Base-by-base conservation (phyloP, 2,113 vertebrate species). In the Hiodon alosoides region DNA sequence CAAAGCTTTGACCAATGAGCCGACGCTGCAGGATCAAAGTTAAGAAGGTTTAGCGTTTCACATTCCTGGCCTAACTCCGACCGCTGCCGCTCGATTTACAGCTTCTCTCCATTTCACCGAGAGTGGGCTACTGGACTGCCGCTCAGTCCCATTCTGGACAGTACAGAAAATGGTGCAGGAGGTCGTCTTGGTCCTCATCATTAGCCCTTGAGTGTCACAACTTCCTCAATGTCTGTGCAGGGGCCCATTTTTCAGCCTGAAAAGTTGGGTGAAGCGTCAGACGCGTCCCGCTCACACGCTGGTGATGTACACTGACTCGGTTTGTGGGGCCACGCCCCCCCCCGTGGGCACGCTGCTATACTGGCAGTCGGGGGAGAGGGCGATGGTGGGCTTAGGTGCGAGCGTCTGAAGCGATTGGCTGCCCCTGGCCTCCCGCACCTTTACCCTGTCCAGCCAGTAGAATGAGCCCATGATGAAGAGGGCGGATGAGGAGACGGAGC, bases 401-500 rank as follows among this genome's bases (percentile, higher is more conserved):
- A 81, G 68, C 0, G 71, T 71, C 46, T 57, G 0, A 66, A 79
- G 5, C 0, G 70, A 13, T 3, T 57, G 65, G 13, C n/a, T 48
- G 9, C 59, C 79, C 69, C 73, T 55, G 0, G 2, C 74, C 54
- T 80, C 87, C 73, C 86, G 69, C 83, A 78, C 67, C 86, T 87
- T 58, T 51, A 78, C 55, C 16, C 59, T 80, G 7, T 86, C 88
- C 81, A 94, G 78, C 76, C 81, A 81, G 0, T 80, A 94, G 82
- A 96, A 96, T 11, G 93, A 88, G 79, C 90, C 60, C 2, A 86
- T 89, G 83, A 98, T 92, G 83, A 94, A 97, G 17, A 97, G 48
- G 2, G 90, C 91, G 1, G 94, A 86, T 0, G 93, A 94, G 80
- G 90, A 75, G 67, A 97, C 93, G 46, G 94, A 86, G 86, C 88